These are phyloP conservation scores for Pogonomyrmex barbatus DNA, from an alignment of 1,140 invertebrate species.

Conservation along the genomic window DNA sequence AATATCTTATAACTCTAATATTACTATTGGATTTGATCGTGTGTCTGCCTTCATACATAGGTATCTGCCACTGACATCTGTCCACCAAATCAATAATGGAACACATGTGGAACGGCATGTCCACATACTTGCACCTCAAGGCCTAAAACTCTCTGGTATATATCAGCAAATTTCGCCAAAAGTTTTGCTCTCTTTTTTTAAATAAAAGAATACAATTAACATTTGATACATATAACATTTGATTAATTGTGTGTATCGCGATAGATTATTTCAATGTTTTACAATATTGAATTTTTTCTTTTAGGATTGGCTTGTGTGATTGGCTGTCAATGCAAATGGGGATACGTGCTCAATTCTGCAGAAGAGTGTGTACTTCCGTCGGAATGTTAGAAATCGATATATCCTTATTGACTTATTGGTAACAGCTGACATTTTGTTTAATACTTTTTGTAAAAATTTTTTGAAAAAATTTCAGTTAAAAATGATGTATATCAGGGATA, in stretches of 20 bases:
- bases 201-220: background rate
- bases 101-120: constrained; percentile 40
- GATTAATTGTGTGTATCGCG: background rate
- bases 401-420: too few relatives aligned
- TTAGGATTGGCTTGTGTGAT: constrained; percentile 55
- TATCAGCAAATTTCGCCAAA: background rate
- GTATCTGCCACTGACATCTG: background rate
- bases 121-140: background rate
- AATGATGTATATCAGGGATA: too few relatives aligned
- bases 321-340: constrained; percentile 42
- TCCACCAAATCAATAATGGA: background rate
- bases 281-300: background rate
- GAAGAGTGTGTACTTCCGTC: constrained; percentile 4
- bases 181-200: background rate
- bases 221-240: too few relatives aligned
- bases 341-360: background rate
- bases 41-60: background rate
- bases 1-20: background rate
- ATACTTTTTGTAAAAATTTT: too few relatives aligned
- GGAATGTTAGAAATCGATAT: too few relatives aligned
- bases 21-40: background rate
- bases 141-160: background rate
- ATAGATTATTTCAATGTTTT: background rate
- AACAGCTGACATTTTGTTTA: too few relatives aligned
- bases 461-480: too few relatives aligned